Evolutionary conservation across 2,888 invertebrate genomes (phyloP), one percentile per base, ranked within the genome.

Genomic region (Caenorhabditis angaria): DNA sequence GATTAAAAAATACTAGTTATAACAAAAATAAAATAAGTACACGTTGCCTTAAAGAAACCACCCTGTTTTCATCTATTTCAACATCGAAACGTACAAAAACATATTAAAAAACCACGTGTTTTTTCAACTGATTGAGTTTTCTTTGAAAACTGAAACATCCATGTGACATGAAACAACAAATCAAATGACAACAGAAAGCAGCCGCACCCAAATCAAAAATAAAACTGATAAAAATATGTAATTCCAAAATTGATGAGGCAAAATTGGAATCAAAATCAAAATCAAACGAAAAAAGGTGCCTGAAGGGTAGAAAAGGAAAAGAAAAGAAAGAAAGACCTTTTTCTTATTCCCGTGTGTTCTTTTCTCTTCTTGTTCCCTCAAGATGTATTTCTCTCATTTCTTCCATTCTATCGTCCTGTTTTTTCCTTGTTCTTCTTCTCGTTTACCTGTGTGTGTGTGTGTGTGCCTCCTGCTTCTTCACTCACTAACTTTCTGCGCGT

Each of bases 251-350:
- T n/a, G n/a, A 41, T 41, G 41, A 41, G 41, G 6, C 18, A 41
- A 12, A 14, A 41, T 3, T 12, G 18, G 41, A 41, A 41, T 41
- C 6, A 41, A 18, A 41, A 41, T 41, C 10, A 41, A 18, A 41
- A 41, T 41, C n/a, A n/a, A n/a, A n/a, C n/a, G n/a, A n/a, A n/a
- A 41, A 41, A 41, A 41, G 41, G 41, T 41, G 41, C 41, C 41
- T 18, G 41, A 18, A 41, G 41, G 41, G 41, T n/a, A n/a, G n/a
- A n/a, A n/a, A n/a, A n/a, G n/a, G n/a, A n/a, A n/a, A n/a, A n/a
- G n/a, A n/a, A n/a, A n/a, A n/a, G n/a, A n/a, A n/a, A n/a, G n/a
- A n/a, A n/a, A n/a, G n/a, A n/a, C n/a, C 32, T 8, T 32, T 14
- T 41, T 41, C 41, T 41, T 41, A 5, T 41, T 41, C 41, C 41